Base-by-base conservation (phyloP, 1,140 invertebrate species). In the Drosophila willistoni region DNA sequence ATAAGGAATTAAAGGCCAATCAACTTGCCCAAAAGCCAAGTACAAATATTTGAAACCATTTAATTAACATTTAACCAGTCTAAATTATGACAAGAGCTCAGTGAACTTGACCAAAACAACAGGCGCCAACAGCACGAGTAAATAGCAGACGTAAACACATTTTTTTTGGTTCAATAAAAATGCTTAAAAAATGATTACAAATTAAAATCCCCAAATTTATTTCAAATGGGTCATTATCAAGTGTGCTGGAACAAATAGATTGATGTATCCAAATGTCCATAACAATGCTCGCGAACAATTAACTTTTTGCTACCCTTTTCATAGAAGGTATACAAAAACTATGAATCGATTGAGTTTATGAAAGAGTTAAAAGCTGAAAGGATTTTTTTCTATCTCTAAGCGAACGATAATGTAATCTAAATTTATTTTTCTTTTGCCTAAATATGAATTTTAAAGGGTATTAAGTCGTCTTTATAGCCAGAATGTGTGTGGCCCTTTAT, bases 1-100 rank as follows among this genome's bases (percentile, higher is more conserved):
- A 47, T 25, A 64, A 41, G 34, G 54, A 34, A 19, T 25, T 61
- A 68, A 59, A 89, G 83, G 84, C 84, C 84, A 83, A 54, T 87
- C 80, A 87, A 87, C 83, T 71, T 25, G 19, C 57, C 36, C 29
- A 29, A 66, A 33, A 72, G 70, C 63, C 74, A 74, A 59, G 71
- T 57, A 69, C 47, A 81, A 64, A 69, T 66, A 71, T 83, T 73
- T 62, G 54, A 55, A 39, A n/a, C 17, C 13, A 42, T 69, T 76
- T 63, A 64, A 39, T 56, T 56, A 60, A 33, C n/a, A 47, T 51
- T 66, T 19, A 59, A 51, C 44, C 17, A 51, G 44, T 17, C 44
- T 51, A 33, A 47, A 62, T 59, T 47, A 41, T 59, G 29, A 14
- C 51, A 69, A 41, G 68, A 73, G 69, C 81, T 84, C 77, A 76